Base-by-base conservation (phyloP, 2,113 vertebrate species). In the Cephalopholis sonnerati region DNA sequence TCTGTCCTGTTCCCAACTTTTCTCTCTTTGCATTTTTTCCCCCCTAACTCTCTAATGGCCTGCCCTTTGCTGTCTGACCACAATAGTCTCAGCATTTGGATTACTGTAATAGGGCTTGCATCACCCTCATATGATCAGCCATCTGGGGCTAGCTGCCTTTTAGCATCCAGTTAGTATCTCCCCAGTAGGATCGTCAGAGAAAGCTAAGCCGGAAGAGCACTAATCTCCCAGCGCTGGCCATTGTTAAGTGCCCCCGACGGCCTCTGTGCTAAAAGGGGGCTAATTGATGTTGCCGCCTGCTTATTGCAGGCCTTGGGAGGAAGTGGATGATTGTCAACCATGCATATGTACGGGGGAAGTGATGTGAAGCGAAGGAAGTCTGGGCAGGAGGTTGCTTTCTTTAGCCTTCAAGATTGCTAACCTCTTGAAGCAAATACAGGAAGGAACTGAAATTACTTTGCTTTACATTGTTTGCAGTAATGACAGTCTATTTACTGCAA, bases 251-350 rank as follows among this genome's bases (percentile, higher is more conserved):
- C 80, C 84, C 82, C 87, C 4, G 46, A 44, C 20, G 79, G 86
- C 77, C 48, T 77, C 54, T 20, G 71, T 24, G 67, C 90, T 92
- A 83, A 91, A 91, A 90, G 81, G 61, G 54, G 85, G 69, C 90
- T 93, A 93, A 93, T 93, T 93, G 93, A 93, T 93, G 93, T 92
- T 78, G 89, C 91, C 83, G 91, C 61, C 86, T 55, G 90, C 74
- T 92, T 81, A 87, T 74, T 85, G 76, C 16, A 15, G 65, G 68
- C 78, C 82, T 74, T 64, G 27, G 20, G 81, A 84, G 77, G 51
- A 91, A 53, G 79, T 9, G 70, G 77, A 65, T 83, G 69, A 84
- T 81, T 83, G 73, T 75, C 2, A 62, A 50, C 46, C 3, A 64
- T 2, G 46, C 16, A 27, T 46, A 44, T n/a, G 13, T 32, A 29